Conservation (phyloP, 2,888 invertebrate species). For the Agriopis marginaria region DNA sequence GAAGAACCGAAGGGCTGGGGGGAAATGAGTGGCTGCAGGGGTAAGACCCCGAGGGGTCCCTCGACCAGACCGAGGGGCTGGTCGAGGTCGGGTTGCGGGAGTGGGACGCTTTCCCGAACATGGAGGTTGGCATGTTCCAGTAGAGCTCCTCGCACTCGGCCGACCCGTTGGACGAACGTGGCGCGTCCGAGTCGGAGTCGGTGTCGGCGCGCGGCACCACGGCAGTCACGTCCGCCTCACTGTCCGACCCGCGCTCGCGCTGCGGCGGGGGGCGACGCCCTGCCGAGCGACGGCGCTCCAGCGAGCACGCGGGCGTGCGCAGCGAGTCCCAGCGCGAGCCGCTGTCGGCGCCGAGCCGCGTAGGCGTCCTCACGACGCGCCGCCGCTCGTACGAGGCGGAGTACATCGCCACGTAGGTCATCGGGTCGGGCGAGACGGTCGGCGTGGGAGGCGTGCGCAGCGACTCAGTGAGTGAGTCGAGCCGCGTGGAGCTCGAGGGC, state of each 20-base stretch:
- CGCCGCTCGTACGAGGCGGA: background rate
- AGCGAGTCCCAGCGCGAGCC: background rate
- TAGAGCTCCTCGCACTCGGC: conserved; percentile 1
- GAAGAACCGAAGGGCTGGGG: background rate
- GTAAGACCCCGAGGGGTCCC: background rate
- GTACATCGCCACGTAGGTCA: conserved; percentile 12
- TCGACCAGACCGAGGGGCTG: background rate
- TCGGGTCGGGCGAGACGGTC: background rate
- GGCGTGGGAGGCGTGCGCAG: too few relatives aligned
- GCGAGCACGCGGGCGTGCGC: background rate
- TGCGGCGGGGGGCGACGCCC: background rate
- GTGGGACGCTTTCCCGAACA: background rate
- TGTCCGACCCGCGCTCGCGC: background rate
- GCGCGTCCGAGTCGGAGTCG: background rate
- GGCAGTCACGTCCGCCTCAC: background rate
- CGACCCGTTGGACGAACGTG: background rate
- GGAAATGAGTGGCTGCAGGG: background rate
- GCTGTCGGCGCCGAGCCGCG: background rate
- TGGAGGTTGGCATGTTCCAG: conserved; percentile 3
- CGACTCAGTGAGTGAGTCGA: background rate
- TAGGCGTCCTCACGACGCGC: background rate
- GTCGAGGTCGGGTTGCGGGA: background rate
- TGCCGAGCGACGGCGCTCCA: background rate
- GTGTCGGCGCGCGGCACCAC: background rate
- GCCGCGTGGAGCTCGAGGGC: background rate